Evolutionary conservation across 2,113 vertebrate genomes (phyloP).

Genomic region (Eira barbara): DNA sequence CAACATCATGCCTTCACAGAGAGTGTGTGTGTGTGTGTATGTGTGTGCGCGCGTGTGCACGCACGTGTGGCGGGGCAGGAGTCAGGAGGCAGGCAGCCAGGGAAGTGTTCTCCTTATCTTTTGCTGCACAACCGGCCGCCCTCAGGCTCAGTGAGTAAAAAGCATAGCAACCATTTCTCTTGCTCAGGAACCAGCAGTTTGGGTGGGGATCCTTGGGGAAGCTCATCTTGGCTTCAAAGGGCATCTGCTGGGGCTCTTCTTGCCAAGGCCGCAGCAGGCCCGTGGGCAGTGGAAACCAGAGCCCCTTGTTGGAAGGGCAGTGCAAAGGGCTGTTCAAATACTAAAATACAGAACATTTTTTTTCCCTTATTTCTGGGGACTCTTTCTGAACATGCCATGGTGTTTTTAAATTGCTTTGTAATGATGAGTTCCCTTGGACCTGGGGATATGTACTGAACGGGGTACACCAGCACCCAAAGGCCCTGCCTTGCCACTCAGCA

Average conservation of each 20-base stretch:
- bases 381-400: background rate
- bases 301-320: background rate
- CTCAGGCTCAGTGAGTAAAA: background rate
- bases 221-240: fast-evolving
- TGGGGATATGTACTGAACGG: background rate
- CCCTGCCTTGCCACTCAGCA: background rate
- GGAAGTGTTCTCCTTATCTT: background rate
- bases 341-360: background rate
- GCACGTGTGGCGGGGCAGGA: fast-evolving
- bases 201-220: background rate
- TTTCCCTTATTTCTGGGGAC: background rate
- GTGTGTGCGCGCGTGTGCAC: no score
- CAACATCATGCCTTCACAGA: background rate
- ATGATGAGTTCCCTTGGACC: background rate
- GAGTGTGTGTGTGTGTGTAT: no score
- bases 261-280: background rate
- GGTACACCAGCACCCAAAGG: no score
- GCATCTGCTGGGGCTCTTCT: background rate
- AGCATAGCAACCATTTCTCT: background rate
- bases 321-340: background rate
- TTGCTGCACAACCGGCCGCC: background rate
- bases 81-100: background rate
- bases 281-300: background rate
- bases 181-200: background rate
- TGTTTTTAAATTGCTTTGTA: background rate